Base-by-base conservation (phyloP, 2,888 invertebrate species). In the Ceraclea dissimilis region DNA sequence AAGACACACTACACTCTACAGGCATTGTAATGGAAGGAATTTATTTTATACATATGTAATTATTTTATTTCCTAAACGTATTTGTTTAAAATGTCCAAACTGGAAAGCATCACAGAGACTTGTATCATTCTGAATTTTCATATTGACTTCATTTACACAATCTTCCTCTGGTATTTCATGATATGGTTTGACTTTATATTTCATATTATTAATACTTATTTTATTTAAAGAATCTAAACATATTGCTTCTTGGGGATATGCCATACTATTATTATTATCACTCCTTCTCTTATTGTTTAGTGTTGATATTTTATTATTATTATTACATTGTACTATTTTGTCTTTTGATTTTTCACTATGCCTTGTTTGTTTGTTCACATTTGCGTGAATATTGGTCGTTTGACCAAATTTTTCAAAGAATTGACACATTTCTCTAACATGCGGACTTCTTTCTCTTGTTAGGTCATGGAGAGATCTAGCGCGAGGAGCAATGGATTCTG, bases 401-500 rank as follows among this genome's bases (percentile, higher is more conserved):
- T 53, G 49, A 18, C 60, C 58, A 26, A 79, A 78, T 44, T 81
- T 81, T 66, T 85, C 86, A 70, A 86, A 86, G 71, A 84, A 84
- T 69, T 84, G 81, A 63, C 86, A 82, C 71, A 86, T 79, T 66
- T 86, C 84, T 56, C 84, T 77, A 19, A 86, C 85, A 60, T 79
- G 74, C 47, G 79, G 76, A 57, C 79, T 72, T 2, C 68, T 65
- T 5, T 72, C 72, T 54, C 76, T 69, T 46, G 75, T 76, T 21
- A 81, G 72, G 70, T 86, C 85, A 69, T 86, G 85, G 64, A 86
- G 69, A 0, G 85, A 86, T 6, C 83, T 75, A 1, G 85, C 84
- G 2, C 86, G 75, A 56, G 85, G 79, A 31, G 73, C 71, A 8
- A 73, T 65, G 2, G 67, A 61, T 50, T 76, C 70, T 31, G 76